phyloP scores from a whole-genome alignment of 1,140 invertebrate genomes.

The Megathymus violae region DNA sequence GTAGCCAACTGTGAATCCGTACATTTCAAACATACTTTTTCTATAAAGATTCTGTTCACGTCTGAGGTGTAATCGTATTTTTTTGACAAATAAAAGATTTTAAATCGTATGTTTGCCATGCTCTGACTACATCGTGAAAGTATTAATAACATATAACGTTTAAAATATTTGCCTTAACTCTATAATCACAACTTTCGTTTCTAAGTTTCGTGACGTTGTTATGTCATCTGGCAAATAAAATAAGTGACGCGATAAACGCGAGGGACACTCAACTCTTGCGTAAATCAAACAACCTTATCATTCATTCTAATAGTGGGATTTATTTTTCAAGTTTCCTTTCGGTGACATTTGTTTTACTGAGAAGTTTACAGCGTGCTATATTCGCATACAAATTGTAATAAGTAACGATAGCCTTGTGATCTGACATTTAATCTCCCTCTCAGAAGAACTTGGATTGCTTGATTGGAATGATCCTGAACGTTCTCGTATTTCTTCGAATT shows the following conservation, averaged over 20 bases:
- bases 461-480: too few species aligned
- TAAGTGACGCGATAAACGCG: background rate
- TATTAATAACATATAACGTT: conserved; percentile 16
- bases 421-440: background rate
- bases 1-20: too few species aligned
- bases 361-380: background rate
- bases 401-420: background rate
- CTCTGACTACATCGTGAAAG: conserved; percentile 1
- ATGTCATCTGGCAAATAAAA: conserved; percentile 13
- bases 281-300: conserved; percentile 2
- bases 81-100: too few species aligned
- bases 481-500: background rate
- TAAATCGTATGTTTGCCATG: background rate
- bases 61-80: too few species aligned
- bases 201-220: background rate
- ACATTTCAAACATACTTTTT: too few species aligned
- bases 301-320: conserved; percentile 1
- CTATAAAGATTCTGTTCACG: too few species aligned
- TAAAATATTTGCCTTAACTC: conserved; percentile 4
- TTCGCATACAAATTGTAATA: background rate
- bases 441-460: too few species aligned
- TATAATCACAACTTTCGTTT: conserved; percentile 16
- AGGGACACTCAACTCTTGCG: conserved; percentile 3
- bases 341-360: conserved; percentile 1
- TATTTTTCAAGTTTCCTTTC: conserved; percentile 2